Base-by-base conservation (phyloP, 2,888 invertebrate genomes). In the Hetaerina titia region DNA sequence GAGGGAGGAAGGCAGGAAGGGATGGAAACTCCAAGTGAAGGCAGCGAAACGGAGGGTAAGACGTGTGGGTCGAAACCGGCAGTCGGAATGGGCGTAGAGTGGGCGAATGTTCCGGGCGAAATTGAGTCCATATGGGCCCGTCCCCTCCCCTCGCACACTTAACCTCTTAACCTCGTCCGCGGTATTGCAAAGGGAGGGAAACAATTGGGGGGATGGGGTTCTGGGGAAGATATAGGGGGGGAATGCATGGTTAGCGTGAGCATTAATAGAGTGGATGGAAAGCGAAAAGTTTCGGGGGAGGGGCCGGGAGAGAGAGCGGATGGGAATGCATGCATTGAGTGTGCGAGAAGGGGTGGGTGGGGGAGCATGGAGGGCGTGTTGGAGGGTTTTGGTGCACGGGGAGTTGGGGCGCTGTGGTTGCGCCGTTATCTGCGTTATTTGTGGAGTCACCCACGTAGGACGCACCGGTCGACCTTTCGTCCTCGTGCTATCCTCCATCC, bases 261-360 rank as follows among this genome's bases (percentile, higher is more conserved):
- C 81, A 81, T 81, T 81, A 31, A 81, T 81, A 64, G 90, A 63
- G 63, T 63, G 63, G 13, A 31, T 64, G 90, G 60, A 9, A 90
- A 64, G 64, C 31, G 90, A 45, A 90, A 90, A 90, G 90, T 63
- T 90, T 64, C 64, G 90, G n/a, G 15, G 90, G 58, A 22, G 11
- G 69, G 7, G 9, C 69, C n/a, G n/a, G n/a, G 69, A 5, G 22
- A 69, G 81, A 31, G 22, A 31, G 25, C 2, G 31, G 11, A 31
- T 45, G 81, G 25, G 81, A 81, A 17, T 22, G 81, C 25, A 31
- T 31, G 25, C 25, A 81, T 81, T 4, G 81, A 8, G n/a, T 0
- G 25, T 15, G 31, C 31, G 81, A 31, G 15, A 25, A 4, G 5
- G 81, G 81, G 81, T 81, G 31, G 81, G 31, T 31, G 81, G 25